phyloP scores from a whole-genome alignment of 2,888 invertebrate genomes.

The Nemotelus nigrinus region DNA sequence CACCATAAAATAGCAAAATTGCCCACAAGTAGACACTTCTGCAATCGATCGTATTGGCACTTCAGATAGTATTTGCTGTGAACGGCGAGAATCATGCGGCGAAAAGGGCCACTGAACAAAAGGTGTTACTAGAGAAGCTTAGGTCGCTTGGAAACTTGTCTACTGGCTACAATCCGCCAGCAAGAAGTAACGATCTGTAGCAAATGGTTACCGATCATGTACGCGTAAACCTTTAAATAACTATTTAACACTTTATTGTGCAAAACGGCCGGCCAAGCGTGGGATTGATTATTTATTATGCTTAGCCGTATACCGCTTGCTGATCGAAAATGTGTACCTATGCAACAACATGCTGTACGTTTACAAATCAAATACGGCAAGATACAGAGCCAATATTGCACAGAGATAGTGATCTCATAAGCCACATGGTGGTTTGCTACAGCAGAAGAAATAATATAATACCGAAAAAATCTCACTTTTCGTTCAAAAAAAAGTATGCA shows the following conservation, averaged over 20 bases:
- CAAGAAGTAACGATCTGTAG: neutral
- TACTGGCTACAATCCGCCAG: neutral
- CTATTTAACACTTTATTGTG: conserved; percentile 20
- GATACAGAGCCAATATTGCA: conserved; percentile 14
- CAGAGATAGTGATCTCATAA: neutral
- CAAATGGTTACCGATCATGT: conserved; percentile 20
- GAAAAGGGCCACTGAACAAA: neutral
- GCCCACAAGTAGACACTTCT: neutral
- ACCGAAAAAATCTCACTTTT: too few species aligned
- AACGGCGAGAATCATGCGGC: neutral
- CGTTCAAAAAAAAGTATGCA: too few species aligned
- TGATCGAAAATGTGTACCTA: neutral
- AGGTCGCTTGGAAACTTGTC: too few species aligned
- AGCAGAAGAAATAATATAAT: too few species aligned
- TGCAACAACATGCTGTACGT: neutral
- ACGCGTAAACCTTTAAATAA: conserved; percentile 26
- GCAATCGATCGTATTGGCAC: neutral
- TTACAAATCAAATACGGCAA: conserved; percentile 29
- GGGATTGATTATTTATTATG: conserved; percentile 32
- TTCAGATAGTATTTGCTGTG: neutral
- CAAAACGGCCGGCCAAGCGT: neutral
- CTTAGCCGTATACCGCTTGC: too few species aligned
- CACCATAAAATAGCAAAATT: conserved; percentile 41
- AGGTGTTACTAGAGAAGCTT: neutral
- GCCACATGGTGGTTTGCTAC: too few species aligned